Conservation (phyloP, 1,140 invertebrate species). For the Drosophila serrata region DNA sequence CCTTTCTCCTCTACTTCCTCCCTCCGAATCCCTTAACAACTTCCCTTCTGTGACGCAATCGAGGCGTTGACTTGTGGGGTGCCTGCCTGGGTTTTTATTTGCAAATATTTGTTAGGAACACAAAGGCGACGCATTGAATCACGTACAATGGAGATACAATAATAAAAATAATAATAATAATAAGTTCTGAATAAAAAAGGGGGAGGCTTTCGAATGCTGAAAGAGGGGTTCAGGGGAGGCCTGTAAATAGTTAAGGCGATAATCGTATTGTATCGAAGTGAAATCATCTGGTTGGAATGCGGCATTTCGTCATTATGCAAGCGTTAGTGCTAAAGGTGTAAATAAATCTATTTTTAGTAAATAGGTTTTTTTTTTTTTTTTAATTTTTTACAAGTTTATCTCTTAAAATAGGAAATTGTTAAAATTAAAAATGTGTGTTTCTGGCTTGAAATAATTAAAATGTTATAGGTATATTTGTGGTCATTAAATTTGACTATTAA, state of each 20-base stretch:
- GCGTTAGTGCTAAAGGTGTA: background rate
- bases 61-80: constrained; percentile 10
- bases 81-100: constrained; percentile 10
- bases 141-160: constrained; percentile 53
- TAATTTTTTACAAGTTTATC: no score
- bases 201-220: constrained; percentile 13
- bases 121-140: constrained; percentile 74
- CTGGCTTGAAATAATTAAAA: no score
- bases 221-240: background rate
- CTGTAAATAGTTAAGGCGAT: constrained; percentile 6
- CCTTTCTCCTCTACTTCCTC: background rate
- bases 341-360: no score
- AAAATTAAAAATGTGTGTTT: no score
- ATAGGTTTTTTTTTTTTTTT: no score
- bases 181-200: constrained; percentile 12
- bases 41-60: constrained; percentile 43
- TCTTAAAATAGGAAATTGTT: no score
- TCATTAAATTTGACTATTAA: no score
- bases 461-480: no score
- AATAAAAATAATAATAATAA: constrained; percentile 11
- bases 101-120: constrained; percentile 44
- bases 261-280: background rate
- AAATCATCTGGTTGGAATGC: constrained; percentile 26
- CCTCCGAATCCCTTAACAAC: background rate
- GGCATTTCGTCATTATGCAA: constrained; percentile 7